Base-by-base conservation (phyloP, 2,113 vertebrate species). In the Nerophis ophidion region DNA sequence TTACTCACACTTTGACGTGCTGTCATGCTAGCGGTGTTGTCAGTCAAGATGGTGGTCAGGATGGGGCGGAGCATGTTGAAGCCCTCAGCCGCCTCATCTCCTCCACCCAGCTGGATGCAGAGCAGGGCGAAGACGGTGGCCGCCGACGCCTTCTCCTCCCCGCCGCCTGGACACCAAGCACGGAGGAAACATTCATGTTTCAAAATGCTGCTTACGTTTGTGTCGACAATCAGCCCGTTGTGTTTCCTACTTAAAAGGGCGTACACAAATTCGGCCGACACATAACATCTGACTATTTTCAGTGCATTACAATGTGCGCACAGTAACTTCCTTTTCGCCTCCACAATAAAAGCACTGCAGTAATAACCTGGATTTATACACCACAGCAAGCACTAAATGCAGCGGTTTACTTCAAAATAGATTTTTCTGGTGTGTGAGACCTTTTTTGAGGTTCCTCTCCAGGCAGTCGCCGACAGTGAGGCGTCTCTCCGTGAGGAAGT, bases 361-460 rank as follows among this genome's bases (percentile, higher is more conserved):
- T 26, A 26, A 26, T 26, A 26, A 26, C 26, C 26, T 26, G 26
- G 26, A 26, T 26, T 26, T 26, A 26, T 26, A 26, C 3, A 26
- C 26, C 26, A 26, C 26, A 26, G 26, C 26, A 26, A 26, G 26
- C 26, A 26, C 26, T 26, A 26, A 26, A 26, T 26, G 26, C 26
- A 26, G 26, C 26, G 26, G 26, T 26, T 26, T 26, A 26, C 26
- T 26, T 26, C 26, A 26, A 26, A 26, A 26, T 26, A 26, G 26
- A 26, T 26, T 26, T 26, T 34, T 47, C 19, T 48, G 7, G 16
- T 33, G 14, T 12, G 2, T 35, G 68, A 17, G 38, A 95, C 96
- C 97, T 92, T 96, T 99, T 79, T 90, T 95, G 60, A 98, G 90
- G 78, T 93, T 93, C 62, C 93, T 91, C 81, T 99, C 95, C 71